Percentiles rank a stretch among this genome's conserved stretches.
Conservation (phyloP, 2,797 vertebrate genomes). For the Cossypha heuglini region DNA sequence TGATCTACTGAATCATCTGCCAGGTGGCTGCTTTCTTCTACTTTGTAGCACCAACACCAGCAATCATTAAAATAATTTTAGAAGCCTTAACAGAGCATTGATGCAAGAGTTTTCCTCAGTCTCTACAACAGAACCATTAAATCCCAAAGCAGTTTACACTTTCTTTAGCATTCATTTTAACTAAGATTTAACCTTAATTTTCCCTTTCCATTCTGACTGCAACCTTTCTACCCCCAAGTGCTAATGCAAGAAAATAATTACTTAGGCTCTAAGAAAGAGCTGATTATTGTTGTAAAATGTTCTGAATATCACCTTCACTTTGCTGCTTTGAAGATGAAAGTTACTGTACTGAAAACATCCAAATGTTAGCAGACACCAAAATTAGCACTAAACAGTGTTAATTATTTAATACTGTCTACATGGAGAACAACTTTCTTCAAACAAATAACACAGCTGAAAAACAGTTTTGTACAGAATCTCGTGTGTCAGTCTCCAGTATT, state of each 20-base stretch:
- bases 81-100: neutral
- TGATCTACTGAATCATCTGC: neutral
- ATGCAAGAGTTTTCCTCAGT: neutral
- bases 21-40: neutral
- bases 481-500: neutral
- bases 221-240: neutral
- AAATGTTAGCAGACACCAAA: conserved; percentile 1
- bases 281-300: neutral
- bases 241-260: neutral
- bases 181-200: neutral
- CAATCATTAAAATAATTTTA: neutral
- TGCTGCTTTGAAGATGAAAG: neutral
- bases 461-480: neutral
- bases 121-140: neutral
- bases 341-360: neutral
- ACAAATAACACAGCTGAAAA: neutral
- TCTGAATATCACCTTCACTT: neutral
- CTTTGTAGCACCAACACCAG: neutral
- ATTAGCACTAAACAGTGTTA: conserved; percentile 5
- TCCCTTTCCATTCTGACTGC: neutral
- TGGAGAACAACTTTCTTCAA: neutral
- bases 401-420: conserved; percentile 9
- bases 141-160: neutral
- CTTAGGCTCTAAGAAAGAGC: neutral
- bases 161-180: neutral